Evolutionary conservation across 1,140 invertebrate species (phyloP), one percentile per base, ranked within the genome.

Genomic region (Eciton burchellii): DNA sequence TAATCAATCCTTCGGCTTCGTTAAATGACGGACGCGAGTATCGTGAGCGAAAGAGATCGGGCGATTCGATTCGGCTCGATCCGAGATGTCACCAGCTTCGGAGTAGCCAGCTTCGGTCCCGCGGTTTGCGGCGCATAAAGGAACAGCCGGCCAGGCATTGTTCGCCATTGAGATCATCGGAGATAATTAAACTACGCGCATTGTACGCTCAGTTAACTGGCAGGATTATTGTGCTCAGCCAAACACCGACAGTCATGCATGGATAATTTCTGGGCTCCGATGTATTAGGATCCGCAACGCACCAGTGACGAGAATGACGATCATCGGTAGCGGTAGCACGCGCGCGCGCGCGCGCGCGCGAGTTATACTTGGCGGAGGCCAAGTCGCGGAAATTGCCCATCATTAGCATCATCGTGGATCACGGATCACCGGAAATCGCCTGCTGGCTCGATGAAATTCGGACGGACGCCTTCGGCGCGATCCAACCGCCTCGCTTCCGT

Each of bases 111-210:
- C 62, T 79, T 74, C 43, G 43, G 57, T 49, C 47, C 74, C 49
- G 49, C 35, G 49, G 74, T 47, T 35, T 56, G 49, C 35, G 35
- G 49, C 35, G 35, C 63, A 79, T 79, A 79, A 70, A 70, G 74
- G 74, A 79, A 79, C 74, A 35, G 43, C 5, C 21, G 19, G 49
- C 74, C 35, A n/a, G 35, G 2, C 52, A 79, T 79, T 79, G 74
- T 79, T 29, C 49, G 21, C 49, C 74, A 66, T 70, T 57, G 74
- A 68, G 74, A 79, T 79, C 62, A 79, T 79, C 63, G 35, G 74
- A 70, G 63, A 79, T 79, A 79, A 79, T 79, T 79, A 79, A 79
- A 79, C 74, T 79, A 79, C 74, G 74, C 63, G 63, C 63, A 79
- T 79, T 79, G 74, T 79, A 70, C 63, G 63, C 56, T 68, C 74